A percentile compares a stretch with the other conserved stretches of the same genome.
Evolutionary conservation across 2,888 invertebrate genomes (phyloP).

Genomic region (Pogonocherus hispidulus): DNA sequence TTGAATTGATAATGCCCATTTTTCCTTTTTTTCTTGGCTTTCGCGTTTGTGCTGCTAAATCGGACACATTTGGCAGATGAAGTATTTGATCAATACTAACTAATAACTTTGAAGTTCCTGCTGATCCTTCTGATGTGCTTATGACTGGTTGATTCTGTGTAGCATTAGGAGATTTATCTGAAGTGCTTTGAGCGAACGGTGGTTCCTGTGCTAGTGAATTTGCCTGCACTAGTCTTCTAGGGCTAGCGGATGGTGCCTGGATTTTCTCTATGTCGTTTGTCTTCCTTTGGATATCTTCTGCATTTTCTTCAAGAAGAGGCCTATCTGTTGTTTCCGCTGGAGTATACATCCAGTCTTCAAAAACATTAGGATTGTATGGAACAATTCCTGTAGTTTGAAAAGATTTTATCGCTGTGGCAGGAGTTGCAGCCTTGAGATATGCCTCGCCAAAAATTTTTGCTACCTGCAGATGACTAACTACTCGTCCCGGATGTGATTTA

Average conservation of each 20-base stretch:
- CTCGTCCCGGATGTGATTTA: slow-evolving; percentile 54
- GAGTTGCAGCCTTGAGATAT: slow-evolving; percentile 53
- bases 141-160: too few species aligned
- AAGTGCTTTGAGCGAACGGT: too few species aligned
- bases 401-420: slow-evolving; percentile 49
- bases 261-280: too few species aligned
- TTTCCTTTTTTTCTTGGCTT: slow-evolving; percentile 17
- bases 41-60: not conserved
- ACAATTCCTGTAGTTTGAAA: slow-evolving; percentile 52
- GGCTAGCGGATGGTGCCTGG: too few species aligned
- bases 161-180: too few species aligned
- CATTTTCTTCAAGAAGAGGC: not conserved
- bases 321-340: slow-evolving; percentile 52
- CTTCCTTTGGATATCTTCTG: too few species aligned
- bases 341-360: slow-evolving; percentile 52
- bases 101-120: not conserved
- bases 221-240: too few species aligned
- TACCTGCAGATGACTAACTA: slow-evolving; percentile 57
- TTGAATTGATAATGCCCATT: slow-evolving; percentile 15
- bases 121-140: too few species aligned
- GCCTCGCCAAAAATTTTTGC: slow-evolving; percentile 54
- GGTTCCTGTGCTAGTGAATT: too few species aligned
- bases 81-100: not conserved
- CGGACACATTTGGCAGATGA: not conserved
- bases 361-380: slow-evolving; percentile 45